These are phyloP conservation scores for Heliocidaris erythrogramma DNA, from an alignment of 35 echinoderm and acorn worm species.

Conservation along the genomic window DNA sequence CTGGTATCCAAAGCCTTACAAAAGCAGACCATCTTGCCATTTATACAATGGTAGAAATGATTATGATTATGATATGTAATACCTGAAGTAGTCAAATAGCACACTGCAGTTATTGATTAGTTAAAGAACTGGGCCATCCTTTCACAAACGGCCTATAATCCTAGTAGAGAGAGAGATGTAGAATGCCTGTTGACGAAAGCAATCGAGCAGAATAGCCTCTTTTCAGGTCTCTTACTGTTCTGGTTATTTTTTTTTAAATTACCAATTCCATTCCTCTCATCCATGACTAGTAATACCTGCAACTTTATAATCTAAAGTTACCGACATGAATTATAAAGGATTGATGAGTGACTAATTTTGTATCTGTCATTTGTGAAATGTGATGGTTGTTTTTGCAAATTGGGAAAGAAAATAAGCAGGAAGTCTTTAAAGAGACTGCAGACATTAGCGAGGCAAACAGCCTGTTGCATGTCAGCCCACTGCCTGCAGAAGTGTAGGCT, in stretches of 20 bases:
- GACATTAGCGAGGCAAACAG: not conserved
- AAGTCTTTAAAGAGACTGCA: not conserved
- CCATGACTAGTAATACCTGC: not conserved
- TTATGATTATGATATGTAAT: not conserved
- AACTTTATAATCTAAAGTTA: not conserved
- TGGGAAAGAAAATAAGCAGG: not conserved
- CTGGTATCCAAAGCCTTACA: not conserved
- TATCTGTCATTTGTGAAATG: not conserved
- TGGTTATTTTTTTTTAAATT: not conserved
- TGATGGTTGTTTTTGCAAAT: not conserved
- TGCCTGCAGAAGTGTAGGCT: not conserved
- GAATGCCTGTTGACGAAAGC: not conserved
- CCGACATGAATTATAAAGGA: not conserved
- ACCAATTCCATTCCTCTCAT: not conserved
- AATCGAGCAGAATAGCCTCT: not conserved
- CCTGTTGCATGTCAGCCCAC: not conserved
- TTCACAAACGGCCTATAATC: not conserved
- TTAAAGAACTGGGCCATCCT: conserved; percentile 1
- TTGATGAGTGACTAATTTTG: not conserved
- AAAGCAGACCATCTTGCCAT: not conserved
- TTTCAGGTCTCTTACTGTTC: not conserved
- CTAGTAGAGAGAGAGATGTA: not conserved
- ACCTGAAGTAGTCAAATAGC: not conserved
- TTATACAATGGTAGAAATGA: not conserved
- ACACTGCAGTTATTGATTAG: not conserved